A percentile compares a stretch with the other conserved stretches of the same genome.
Conservation (phyloP, 1,140 invertebrate species). For the Drosophila persimilis region DNA sequence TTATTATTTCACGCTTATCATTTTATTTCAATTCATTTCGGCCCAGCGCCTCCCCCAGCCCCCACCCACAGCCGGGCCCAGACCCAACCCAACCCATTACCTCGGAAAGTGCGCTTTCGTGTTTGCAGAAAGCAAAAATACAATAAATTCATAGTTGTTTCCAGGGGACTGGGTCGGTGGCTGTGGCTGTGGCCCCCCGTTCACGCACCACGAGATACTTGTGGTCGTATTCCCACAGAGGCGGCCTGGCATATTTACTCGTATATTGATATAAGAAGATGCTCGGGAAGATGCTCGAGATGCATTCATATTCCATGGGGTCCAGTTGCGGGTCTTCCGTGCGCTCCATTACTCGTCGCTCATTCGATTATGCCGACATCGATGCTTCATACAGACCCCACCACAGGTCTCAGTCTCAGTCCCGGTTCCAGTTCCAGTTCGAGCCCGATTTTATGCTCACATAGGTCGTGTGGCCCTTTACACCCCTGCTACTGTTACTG, state of each 20-base stretch:
- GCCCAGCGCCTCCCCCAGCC: constrained; percentile 3
- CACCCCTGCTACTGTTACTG: constrained; percentile 30
- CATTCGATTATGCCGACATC: constrained; percentile 70
- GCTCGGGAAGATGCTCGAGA: constrained; percentile 33
- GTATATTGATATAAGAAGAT: constrained; percentile 26
- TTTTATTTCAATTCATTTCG: constrained; percentile 75
- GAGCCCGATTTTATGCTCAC: constrained; percentile 47
- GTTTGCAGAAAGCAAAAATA: constrained; percentile 59
- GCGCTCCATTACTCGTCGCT: constrained; percentile 64
- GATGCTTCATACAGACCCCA: constrained; percentile 18
- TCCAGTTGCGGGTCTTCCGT: constrained; percentile 59
- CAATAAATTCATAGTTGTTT: constrained; percentile 71
- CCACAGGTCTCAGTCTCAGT: background rate
- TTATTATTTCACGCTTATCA: constrained; percentile 80
- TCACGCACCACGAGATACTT: constrained; percentile 14
- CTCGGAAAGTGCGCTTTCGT: constrained; percentile 67
- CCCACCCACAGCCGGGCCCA: background rate
- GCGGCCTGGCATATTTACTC: constrained; percentile 17
- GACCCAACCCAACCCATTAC: constrained; percentile 10
- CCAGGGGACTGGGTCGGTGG: constrained; percentile 15
- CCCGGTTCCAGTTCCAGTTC: background rate
- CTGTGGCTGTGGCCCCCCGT: background rate
- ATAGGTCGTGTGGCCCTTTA: constrained; percentile 60
- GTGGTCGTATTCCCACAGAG: no score
- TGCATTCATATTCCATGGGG: constrained; percentile 79